Base-by-base conservation (phyloP, 2,888 invertebrate genomes). In the Drosophila multiciliata region DNA sequence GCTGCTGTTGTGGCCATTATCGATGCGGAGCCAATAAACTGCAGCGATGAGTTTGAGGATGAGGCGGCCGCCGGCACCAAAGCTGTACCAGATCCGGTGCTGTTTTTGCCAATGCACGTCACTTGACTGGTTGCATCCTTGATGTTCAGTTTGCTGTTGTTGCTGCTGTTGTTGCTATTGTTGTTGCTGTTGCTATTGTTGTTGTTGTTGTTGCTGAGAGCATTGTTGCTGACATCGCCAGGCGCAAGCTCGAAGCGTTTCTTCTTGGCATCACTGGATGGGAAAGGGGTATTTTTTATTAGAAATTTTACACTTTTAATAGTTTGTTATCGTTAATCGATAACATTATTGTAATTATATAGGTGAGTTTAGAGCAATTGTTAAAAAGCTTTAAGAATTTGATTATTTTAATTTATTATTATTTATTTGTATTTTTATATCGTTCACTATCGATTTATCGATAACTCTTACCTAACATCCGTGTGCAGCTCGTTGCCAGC, bases 251-350 rank as follows among this genome's bases (percentile, higher is more conserved):
- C 93, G 61, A 91, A 85, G 65, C 92, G 92, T 69, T 91, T 92
- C 90, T 91, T 92, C 85, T 93, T 93, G 63, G 92, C 84, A 83
- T 93, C 93, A 91, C 93, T 93, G 81, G 15, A 67, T 65, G 74
- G 23, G 23, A 59, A 8, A 68, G 45, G 32, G 9, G 1, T 9
- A 40, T 1, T 9, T 9, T 9, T 40, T 29, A 29, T 4, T 29
- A 20, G 38, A 15, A 7, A 7, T 42, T 3, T 3, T 2, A 9
- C 17, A 9, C 11, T 33, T 12, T 35, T 1, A 35, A 17, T 42
- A 8, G 45, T 45, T 45, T 1, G 23, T 15, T 45, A 12, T 45
- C 12, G 20, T 12, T 20, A 12, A 45, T 20, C 45, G 45, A 45
- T 20, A 45, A 20, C 20, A 23, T 2, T 45, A 0, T 9, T n/a